phyloP scores from a whole-genome alignment of 2,888 invertebrate species.

The Trichacis sp. region DNA sequence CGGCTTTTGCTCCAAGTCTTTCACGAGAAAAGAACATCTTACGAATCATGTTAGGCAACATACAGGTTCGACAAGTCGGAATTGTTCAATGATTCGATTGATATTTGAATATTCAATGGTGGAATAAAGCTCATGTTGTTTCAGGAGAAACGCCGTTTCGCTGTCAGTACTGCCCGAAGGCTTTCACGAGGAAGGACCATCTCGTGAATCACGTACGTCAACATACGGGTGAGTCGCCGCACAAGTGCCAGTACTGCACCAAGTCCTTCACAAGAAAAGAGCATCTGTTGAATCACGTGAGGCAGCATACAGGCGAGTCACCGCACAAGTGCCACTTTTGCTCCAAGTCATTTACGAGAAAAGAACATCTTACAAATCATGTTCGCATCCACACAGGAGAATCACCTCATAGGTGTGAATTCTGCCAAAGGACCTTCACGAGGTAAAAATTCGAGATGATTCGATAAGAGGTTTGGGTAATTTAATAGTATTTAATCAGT shows the following conservation, averaged over 20 bases:
- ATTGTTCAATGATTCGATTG: too few species aligned
- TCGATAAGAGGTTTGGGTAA: too few species aligned
- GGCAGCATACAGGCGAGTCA: conserved; percentile 89
- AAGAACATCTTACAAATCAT: conserved; percentile 88
- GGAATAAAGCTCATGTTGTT: conserved; percentile 44
- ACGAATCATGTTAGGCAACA: conserved; percentile 88
- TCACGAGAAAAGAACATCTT: conserved; percentile 87
- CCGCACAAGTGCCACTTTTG: conserved; percentile 88
- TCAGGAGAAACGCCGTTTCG: conserved; percentile 79
- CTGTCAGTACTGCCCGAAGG: conserved; percentile 88
- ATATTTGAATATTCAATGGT: too few species aligned
- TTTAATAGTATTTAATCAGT: too few species aligned
- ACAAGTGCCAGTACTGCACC: conserved; percentile 82
- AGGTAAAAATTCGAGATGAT: too few species aligned
- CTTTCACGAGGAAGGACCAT: conserved; percentile 87
- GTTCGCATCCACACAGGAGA: conserved; percentile 76
- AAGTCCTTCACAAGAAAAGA: conserved; percentile 85
- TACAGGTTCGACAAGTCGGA: conserved; percentile 76
- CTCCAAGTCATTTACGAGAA: conserved; percentile 86
- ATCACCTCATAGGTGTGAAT: conserved; percentile 79
- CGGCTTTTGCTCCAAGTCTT: conserved; percentile 87
- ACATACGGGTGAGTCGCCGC: conserved; percentile 83
- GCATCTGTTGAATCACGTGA: conserved; percentile 86
- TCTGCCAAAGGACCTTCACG: conserved; percentile 79
- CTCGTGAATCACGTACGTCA: conserved; percentile 80